Base-by-base conservation (phyloP, 2,797 vertebrate species). In the Chloroceryle inda region DNA sequence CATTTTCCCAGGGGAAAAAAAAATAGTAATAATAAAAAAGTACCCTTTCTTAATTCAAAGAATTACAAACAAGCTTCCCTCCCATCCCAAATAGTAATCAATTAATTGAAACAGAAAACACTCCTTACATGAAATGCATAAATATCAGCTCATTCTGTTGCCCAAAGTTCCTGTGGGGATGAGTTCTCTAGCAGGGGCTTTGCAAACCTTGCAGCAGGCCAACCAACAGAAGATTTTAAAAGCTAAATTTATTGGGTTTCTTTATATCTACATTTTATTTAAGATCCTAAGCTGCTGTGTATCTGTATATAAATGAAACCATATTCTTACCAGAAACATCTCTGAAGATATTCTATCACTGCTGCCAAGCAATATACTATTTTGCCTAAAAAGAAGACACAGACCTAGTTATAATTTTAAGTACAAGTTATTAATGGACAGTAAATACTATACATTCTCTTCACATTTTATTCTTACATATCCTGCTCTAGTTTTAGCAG, bases 361-460 rank as follows among this genome's bases (percentile, higher is more conserved):
- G 73, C 95, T 97, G 90, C 55, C 95, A 92, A 96, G 92, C 83
- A 96, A 97, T 89, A 97, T 92, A 97, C 76, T 96, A 64, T 98
- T 98, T 96, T 98, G 97, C 96, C 98, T 98, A 94, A 95, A 98
- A 98, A 96, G 42, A 94, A 92, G 66, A 96, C 50, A 97, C 7
- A 92, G n/a, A 92, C 1, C 3, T 61, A 61, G 84, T 97, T 95
- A 98, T 42, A 7, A 58, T 80, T 82, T 94, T 77, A 84, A 89
- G 95, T 12, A 84, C 64, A 83, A 83, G 40, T 85, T 79, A 66
- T 58, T 85, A 85, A 37, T 22, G 5, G 31, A 45, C 26, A 78
- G 35, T 27, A 78, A 89, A 61, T 5, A 67, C 26, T 16, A 52
- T 1, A 45, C 9, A 40, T 17, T 58, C n/a, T 38, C 6, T 12